These are phyloP conservation scores for Poeciliopsis turneri DNA, from an alignment of 2,797 vertebrate genomes.

Conservation along the genomic window DNA sequence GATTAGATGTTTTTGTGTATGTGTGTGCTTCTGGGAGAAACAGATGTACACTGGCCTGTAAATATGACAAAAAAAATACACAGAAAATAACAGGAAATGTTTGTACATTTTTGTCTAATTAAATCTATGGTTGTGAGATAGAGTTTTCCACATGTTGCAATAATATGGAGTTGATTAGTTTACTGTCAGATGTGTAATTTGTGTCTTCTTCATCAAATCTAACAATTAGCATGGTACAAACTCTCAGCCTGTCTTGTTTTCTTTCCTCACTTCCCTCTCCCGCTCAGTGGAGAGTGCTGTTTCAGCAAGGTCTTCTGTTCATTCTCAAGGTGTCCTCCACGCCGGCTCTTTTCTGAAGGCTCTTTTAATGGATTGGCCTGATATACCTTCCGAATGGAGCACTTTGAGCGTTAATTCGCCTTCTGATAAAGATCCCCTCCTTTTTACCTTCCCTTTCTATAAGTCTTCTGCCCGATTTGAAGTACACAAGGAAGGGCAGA, in stretches of 20 bases:
- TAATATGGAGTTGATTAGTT: constrained; percentile 28
- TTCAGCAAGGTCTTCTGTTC: constrained; percentile 99
- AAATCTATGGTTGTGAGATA: constrained; percentile 4
- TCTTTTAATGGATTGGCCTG: constrained; percentile 99
- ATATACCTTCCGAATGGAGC: constrained; percentile 99
- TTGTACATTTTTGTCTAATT: not conserved
- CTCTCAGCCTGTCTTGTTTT: constrained; percentile 19
- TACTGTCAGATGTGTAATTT: constrained; percentile 26
- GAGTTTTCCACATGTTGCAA: not conserved
- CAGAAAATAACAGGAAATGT: not conserved
- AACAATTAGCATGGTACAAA: constrained; percentile 81
- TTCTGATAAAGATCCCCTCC: constrained; percentile 96
- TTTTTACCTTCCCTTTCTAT: constrained; percentile 92
- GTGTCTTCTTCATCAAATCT: constrained; percentile 72
- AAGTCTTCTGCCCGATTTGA: constrained; percentile 97
- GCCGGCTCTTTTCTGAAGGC: constrained; percentile 94
- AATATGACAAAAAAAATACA: not conserved
- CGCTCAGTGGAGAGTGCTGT: constrained; percentile 91
- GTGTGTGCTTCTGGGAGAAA: constrained; percentile 27
- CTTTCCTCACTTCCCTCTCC: constrained; percentile 41
- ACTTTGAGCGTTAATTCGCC: constrained; percentile 99
- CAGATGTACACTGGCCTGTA: constrained; percentile 11
- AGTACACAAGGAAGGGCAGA: constrained; percentile 98
- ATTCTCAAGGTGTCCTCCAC: constrained; percentile 99
- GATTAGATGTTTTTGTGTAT: constrained; percentile 65